Evolutionary conservation across 1,140 invertebrate species (phyloP).

Genomic region (Pararge aegeria): DNA sequence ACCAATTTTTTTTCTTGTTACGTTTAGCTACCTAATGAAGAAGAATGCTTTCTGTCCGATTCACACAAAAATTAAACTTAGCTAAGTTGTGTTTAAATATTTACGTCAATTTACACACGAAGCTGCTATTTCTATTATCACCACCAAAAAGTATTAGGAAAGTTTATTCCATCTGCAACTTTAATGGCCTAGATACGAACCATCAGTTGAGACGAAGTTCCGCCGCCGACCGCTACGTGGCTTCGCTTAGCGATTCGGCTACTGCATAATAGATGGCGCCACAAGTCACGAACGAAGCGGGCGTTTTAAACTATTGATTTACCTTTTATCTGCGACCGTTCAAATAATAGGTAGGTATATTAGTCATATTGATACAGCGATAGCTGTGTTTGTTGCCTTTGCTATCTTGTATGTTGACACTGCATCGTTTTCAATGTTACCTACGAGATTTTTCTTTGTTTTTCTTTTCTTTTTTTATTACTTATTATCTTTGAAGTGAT

Average conservation of each 20-base stretch:
- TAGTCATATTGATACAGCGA: constrained; percentile 56
- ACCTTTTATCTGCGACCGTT: constrained; percentile 42
- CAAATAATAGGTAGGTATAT: constrained; percentile 44
- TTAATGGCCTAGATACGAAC: neutral
- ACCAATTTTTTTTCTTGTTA: no score
- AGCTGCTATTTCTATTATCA: neutral
- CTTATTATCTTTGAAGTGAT: neutral
- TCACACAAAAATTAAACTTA: no score
- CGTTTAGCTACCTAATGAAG: no score
- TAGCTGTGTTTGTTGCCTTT: constrained; percentile 40
- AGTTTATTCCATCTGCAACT: neutral
- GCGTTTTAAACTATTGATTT: constrained; percentile 43
- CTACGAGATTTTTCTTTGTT: constrained; percentile 1
- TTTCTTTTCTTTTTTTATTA: constrained; percentile 5
- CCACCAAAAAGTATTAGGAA: neutral
- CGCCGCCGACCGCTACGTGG: constrained; percentile 8
- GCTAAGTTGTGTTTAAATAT: no score
- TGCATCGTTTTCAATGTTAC: constrained; percentile 24
- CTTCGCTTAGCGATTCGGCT: constrained; percentile 34
- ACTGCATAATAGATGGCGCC: constrained; percentile 61
- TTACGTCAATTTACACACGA: no score
- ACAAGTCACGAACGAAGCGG: constrained; percentile 15
- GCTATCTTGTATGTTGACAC: constrained; percentile 36
- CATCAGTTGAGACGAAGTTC: neutral
- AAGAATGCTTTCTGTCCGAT: no score